phyloP scores from a whole-genome alignment of 2,797 vertebrate genomes.

The Sylvilagus floridanus region DNA sequence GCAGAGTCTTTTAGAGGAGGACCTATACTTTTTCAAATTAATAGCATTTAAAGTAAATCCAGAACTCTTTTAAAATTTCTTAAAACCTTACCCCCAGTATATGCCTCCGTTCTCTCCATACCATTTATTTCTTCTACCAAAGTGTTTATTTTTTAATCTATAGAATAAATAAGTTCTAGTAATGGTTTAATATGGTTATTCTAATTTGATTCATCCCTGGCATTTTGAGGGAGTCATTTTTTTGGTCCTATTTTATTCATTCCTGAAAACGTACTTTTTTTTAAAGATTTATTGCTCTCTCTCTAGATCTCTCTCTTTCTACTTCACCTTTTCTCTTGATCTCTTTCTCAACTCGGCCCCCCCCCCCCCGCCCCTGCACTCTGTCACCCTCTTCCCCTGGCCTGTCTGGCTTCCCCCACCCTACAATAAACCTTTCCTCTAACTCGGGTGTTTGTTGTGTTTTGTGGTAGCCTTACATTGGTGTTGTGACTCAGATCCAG shows the following conservation, averaged over 20 bases:
- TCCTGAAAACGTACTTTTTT: background rate
- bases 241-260: slow-evolving; percentile 31
- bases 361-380: too few species aligned
- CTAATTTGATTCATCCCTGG: slow-evolving; percentile 46
- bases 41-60: slow-evolving; percentile 51
- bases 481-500: too few species aligned
- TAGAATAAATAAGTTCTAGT: slow-evolving; percentile 26
- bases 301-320: too few species aligned
- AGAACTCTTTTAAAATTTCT: slow-evolving; percentile 11
- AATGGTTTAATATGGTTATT: slow-evolving; percentile 28
- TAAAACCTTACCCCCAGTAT: background rate
- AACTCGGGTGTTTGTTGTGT: too few species aligned
- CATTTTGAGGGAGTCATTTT: slow-evolving; percentile 16
- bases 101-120: background rate
- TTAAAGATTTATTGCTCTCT: too few species aligned
- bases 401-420: too few species aligned
- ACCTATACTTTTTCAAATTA: slow-evolving; percentile 23
- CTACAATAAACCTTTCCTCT: too few species aligned
- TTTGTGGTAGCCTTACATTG: too few species aligned
- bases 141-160: slow-evolving; percentile 43
- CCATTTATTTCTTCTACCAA: background rate
- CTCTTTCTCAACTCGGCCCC: too few species aligned
- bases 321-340: too few species aligned
- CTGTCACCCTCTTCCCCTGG: too few species aligned
- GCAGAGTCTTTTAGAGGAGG: slow-evolving; percentile 20